These are phyloP conservation scores for Vulpes ferrilata DNA, from an alignment of 2,113 vertebrate species.

Conservation along the genomic window DNA sequence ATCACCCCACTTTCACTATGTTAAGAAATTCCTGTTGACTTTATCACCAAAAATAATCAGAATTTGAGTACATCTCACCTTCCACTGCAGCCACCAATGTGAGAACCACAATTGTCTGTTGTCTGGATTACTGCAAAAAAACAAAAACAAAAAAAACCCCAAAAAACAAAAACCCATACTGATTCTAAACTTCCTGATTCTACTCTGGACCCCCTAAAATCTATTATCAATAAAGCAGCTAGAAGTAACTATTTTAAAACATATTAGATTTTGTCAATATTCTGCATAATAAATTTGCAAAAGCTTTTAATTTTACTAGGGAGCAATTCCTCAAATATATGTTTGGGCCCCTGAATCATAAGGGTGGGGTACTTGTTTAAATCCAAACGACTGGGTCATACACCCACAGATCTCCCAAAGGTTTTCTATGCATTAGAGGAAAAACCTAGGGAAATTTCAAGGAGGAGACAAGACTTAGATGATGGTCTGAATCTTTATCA, in stretches of 20 bases:
- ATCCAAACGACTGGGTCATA: neutral
- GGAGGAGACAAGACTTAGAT: neutral
- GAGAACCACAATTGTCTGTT: neutral
- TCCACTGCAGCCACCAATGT: neutral
- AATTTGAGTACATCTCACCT: neutral
- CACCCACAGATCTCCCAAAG: neutral
- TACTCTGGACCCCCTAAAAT: neutral
- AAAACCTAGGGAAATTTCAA: neutral
- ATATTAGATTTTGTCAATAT: neutral
- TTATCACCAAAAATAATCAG: neutral
- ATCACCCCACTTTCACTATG: neutral
- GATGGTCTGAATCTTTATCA: neutral
- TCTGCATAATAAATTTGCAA: neutral
- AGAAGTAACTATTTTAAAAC: neutral
- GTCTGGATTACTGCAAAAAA: neutral
- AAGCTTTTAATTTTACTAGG: neutral
- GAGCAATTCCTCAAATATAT: neutral
- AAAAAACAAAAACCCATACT: neutral
- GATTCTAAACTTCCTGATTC: neutral
- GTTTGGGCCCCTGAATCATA: neutral
- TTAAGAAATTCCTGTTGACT: neutral
- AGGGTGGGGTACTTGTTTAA: neutral
- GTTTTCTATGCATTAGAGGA: neutral
- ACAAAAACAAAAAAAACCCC: neutral
- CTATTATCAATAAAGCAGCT: neutral